These are phyloP conservation scores for Cerceris ruficornis DNA, from an alignment of 2,888 invertebrate species.

Conservation along the genomic window DNA sequence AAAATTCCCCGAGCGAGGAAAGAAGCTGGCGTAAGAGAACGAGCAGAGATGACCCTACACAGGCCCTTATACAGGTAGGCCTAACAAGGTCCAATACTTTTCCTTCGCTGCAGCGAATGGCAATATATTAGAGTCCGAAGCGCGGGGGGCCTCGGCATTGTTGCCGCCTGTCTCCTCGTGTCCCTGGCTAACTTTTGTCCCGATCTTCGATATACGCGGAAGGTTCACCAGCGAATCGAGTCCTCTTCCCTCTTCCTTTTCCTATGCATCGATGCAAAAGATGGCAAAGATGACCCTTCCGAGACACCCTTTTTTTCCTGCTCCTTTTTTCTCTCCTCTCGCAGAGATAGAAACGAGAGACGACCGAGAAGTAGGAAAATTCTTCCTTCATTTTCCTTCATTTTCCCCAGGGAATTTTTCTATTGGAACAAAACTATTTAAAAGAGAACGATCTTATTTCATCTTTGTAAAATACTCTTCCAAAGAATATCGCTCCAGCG, in stretches of 20 bases:
- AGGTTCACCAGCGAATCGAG: slow-evolving; percentile 51
- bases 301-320: slow-evolving; percentile 27
- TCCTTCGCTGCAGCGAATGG: slow-evolving; percentile 74
- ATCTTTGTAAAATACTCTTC: too few species aligned
- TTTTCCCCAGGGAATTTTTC: background rate
- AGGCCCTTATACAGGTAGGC: slow-evolving; percentile 80
- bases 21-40: slow-evolving; percentile 63
- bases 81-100: slow-evolving; percentile 81
- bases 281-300: slow-evolving; percentile 80
- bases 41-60: slow-evolving; percentile 52
- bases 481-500: too few species aligned
- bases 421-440: background rate
- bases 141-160: slow-evolving; percentile 80
- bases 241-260: slow-evolving; percentile 13
- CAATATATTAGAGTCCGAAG: slow-evolving; percentile 80
- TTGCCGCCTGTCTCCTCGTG: slow-evolving; percentile 72
- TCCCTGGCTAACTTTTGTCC: slow-evolving; percentile 76
- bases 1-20: slow-evolving; percentile 78
- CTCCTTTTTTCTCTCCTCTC: slow-evolving; percentile 26
- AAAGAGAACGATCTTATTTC: too few species aligned
- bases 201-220: slow-evolving; percentile 63
- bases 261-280: slow-evolving; percentile 76
- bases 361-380: slow-evolving; percentile 32
- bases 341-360: background rate
- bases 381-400: slow-evolving; percentile 24